These are phyloP conservation scores for Acleris literana DNA, from an alignment of 2,888 invertebrate genomes.

Conservation along the genomic window DNA sequence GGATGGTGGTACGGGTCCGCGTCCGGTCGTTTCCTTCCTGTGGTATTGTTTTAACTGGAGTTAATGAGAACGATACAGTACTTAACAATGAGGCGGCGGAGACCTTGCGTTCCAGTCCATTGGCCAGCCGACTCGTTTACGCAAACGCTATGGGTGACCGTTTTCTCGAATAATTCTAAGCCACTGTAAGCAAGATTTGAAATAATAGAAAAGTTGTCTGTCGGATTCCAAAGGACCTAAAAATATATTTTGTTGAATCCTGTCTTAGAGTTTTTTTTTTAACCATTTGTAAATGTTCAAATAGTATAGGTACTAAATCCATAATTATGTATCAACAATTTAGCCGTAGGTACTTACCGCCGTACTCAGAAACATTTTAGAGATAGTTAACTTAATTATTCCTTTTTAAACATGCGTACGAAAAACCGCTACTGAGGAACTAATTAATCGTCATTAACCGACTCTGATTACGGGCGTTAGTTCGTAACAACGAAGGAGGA, in stretches of 20 bases:
- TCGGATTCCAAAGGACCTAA: background rate
- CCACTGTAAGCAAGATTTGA: slow-evolving; percentile 33
- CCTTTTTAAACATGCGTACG: no score
- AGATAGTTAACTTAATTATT: no score
- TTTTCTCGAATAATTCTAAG: slow-evolving; percentile 60
- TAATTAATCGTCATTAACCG: no score
- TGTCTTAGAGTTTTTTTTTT: no score
- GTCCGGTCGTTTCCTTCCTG: slow-evolving; percentile 79
- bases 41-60: slow-evolving; percentile 79
- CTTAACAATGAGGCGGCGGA: slow-evolving; percentile 75
- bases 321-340: no score
- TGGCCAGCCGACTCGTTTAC: slow-evolving; percentile 73
- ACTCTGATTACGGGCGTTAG: no score
- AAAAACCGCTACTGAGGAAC: no score
- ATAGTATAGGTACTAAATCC: no score
- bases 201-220: background rate
- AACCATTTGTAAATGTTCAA: no score
- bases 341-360: no score
- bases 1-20: slow-evolving; percentile 58
- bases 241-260: background rate
- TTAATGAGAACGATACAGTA: slow-evolving; percentile 75
- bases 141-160: slow-evolving; percentile 73
- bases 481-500: no score
- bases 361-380: no score
- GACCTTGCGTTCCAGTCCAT: slow-evolving; percentile 83